Percentiles rank a stretch among this genome's conserved stretches.
These are phyloP conservation scores for Bradynema listronoti DNA, from an alignment of 1,140 invertebrate genomes.

Conservation along the genomic window DNA sequence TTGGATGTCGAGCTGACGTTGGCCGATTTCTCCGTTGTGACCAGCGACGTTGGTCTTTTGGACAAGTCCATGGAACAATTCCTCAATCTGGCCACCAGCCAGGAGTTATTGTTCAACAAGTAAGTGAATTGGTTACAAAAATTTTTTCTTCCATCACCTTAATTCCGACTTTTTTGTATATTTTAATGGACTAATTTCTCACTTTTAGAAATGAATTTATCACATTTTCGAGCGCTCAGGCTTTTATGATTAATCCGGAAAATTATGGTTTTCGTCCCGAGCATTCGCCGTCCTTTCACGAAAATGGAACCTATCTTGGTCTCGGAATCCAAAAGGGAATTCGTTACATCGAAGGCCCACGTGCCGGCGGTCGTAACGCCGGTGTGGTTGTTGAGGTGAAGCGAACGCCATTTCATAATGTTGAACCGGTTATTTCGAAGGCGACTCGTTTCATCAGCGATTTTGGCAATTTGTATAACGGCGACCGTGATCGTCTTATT, in stretches of 20 bases:
- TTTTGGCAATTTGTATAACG: slow-evolving; percentile 2
- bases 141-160: not conserved
- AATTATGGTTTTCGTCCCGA: slow-evolving; percentile 5
- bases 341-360: slow-evolving; percentile 14
- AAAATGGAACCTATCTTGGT: slow-evolving; percentile 20
- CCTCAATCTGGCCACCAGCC: slow-evolving; percentile 20
- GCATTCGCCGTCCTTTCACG: slow-evolving; percentile 11
- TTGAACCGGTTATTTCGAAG: slow-evolving; percentile 6
- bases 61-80: slow-evolving; percentile 16
- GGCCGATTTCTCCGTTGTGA: slow-evolving; percentile 6
- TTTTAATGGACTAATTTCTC: not conserved
- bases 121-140: slow-evolving; percentile 11
- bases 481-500: not conserved
- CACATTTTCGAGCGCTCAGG: slow-evolving; percentile 5
- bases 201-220: not conserved
- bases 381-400: slow-evolving; percentile 18
- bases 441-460: not conserved
- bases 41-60: not conserved
- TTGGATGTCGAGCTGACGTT: not conserved
- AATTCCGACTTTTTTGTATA: not conserved
- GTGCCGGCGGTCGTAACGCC: not conserved
- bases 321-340: slow-evolving; percentile 21
- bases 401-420: slow-evolving; percentile 24
- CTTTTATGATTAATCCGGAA: slow-evolving; percentile 15
- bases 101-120: slow-evolving; percentile 18